Percentiles rank a stretch among this genome's conserved stretches.
These are phyloP conservation scores for Volucella inanis DNA, from an alignment of 2,888 invertebrate genomes.

Conservation along the genomic window DNA sequence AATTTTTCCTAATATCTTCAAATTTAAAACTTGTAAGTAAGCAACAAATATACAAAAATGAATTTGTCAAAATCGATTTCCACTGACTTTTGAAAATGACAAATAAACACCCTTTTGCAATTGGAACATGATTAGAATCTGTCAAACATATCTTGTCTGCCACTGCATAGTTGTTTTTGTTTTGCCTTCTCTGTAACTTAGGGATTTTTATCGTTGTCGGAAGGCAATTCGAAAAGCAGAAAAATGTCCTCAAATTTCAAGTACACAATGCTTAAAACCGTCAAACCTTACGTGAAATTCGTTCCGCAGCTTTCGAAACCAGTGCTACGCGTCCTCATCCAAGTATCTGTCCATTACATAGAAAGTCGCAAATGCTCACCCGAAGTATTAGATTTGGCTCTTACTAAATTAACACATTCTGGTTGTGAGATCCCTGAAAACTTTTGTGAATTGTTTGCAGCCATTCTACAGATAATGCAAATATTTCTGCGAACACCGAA, in stretches of 20 bases:
- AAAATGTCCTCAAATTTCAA: constrained; percentile 81
- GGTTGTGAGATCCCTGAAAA: constrained; percentile 82
- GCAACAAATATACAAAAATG: too few relatives aligned
- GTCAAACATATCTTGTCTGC: constrained; percentile 31
- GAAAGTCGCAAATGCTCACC: constrained; percentile 82
- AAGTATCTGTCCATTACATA: constrained; percentile 83
- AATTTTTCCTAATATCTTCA: too few relatives aligned
- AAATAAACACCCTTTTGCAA: not conserved
- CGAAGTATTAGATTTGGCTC: constrained; percentile 82
- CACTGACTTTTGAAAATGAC: not conserved
- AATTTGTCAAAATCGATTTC: not conserved
- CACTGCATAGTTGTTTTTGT: constrained; percentile 50
- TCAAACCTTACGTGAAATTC: constrained; percentile 81
- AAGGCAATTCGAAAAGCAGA: not conserved
- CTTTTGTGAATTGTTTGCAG: constrained; percentile 84
- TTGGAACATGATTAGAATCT: constrained; percentile 8
- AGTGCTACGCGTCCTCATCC: constrained; percentile 82
- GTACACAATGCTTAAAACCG: constrained; percentile 80
- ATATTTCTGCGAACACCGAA: constrained; percentile 83
- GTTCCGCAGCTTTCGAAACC: constrained; percentile 82
- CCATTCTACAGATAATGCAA: constrained; percentile 83
- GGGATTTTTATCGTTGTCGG: constrained; percentile 42
- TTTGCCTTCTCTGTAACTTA: constrained; percentile 59
- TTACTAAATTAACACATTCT: constrained; percentile 82
- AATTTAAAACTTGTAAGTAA: too few relatives aligned